These are phyloP conservation scores for Xiphophorus hellerii DNA, from an alignment of 2,113 vertebrate genomes.

Conservation along the genomic window DNA sequence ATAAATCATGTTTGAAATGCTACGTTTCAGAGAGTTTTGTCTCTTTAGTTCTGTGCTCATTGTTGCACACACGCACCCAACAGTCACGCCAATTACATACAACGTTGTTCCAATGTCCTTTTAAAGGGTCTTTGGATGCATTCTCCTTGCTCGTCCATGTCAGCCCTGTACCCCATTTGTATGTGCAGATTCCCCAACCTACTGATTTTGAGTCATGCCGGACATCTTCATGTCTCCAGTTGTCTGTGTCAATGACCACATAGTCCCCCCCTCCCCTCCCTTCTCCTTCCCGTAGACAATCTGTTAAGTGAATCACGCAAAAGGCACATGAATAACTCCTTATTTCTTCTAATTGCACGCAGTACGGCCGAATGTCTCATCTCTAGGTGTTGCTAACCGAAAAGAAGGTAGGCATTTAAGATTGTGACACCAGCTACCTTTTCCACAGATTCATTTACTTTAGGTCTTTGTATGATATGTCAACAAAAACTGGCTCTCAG, in stretches of 20 bases:
- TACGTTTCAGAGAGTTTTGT: conserved; percentile 40
- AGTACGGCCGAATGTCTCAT: conserved; percentile 99
- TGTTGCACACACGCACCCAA: conserved; percentile 55
- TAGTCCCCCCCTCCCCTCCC: conserved; percentile 51
- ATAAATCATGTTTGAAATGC: conserved; percentile 58
- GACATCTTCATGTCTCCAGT: conserved; percentile 83
- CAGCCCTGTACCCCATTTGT: conserved; percentile 80
- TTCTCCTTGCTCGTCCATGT: conserved; percentile 86
- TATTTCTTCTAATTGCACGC: conserved; percentile 93
- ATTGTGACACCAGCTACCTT: conserved; percentile 60
- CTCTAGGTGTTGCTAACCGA: conserved; percentile 99
- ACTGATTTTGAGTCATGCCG: conserved; percentile 75
- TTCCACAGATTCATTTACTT: conserved; percentile 48
- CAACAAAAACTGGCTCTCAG: conserved; percentile 13
- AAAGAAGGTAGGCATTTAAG: conserved; percentile 97
- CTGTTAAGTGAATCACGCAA: conserved; percentile 75
- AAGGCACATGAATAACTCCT: conserved; percentile 90
- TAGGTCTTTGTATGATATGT: conserved; percentile 4
- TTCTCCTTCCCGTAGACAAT: conserved; percentile 24
- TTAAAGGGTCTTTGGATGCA: conserved; percentile 85
- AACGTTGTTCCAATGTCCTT: conserved; percentile 80
- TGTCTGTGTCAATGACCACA: conserved; percentile 87
- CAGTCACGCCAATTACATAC: conserved; percentile 74
- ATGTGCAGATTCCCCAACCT: conserved; percentile 81
- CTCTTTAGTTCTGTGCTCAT: conserved; percentile 49